These are phyloP conservation scores for Platycheirus rosarum DNA, from an alignment of 2,888 invertebrate genomes.

Conservation along the genomic window DNA sequence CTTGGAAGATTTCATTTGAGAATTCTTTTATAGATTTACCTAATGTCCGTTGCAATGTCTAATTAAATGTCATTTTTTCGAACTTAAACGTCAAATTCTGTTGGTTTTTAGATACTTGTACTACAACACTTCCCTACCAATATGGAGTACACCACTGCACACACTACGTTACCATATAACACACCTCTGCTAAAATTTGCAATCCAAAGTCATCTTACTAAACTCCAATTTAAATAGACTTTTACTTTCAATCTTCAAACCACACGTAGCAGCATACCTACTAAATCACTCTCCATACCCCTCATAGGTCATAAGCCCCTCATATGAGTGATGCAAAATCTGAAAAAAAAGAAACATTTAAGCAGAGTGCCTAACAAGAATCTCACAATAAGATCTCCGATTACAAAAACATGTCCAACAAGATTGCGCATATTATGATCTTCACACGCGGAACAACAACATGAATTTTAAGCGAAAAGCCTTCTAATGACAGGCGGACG, in stretches of 20 bases:
- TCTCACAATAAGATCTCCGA: constrained; percentile 59
- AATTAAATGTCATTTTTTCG: too few relatives aligned
- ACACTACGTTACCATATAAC: too few relatives aligned
- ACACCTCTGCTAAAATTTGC: too few relatives aligned
- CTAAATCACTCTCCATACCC: constrained; percentile 33
- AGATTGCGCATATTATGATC: constrained; percentile 41
- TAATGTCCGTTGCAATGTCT: too few relatives aligned
- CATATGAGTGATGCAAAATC: constrained; percentile 4
- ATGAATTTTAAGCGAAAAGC: constrained; percentile 65
- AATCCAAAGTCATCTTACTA: not conserved
- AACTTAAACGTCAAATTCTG: too few relatives aligned
- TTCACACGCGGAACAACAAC: constrained; percentile 37
- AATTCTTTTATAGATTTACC: too few relatives aligned
- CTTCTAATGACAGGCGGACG: constrained; percentile 15
- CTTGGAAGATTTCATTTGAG: too few relatives aligned
- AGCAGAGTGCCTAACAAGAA: constrained; percentile 19
- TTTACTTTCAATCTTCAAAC: constrained; percentile 41
- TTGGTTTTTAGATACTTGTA: too few relatives aligned
- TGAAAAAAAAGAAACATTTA: not conserved
- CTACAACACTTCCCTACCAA: too few relatives aligned
- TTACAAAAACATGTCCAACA: constrained; percentile 65
- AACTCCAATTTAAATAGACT: not conserved
- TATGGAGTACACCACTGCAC: too few relatives aligned
- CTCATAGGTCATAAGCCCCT: constrained; percentile 24
- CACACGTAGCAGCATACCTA: too few relatives aligned